Conservation (phyloP, 2,113 vertebrate species). For the Lates calcarifer region DNA sequence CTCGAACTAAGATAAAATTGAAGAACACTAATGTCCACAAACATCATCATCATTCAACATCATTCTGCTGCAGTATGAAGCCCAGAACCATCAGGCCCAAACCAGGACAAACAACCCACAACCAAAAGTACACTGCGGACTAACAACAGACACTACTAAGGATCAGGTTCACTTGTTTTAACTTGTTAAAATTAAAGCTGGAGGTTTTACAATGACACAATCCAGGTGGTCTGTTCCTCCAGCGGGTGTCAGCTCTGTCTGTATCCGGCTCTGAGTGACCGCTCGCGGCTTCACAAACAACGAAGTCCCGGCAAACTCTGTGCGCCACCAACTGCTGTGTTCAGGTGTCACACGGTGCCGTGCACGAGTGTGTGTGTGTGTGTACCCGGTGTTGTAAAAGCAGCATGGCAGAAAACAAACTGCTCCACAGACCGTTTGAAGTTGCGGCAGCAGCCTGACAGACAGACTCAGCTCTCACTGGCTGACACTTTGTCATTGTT, state of each 20-base stretch:
- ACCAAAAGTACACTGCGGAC: no score
- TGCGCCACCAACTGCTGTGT: not conserved
- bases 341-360: not conserved
- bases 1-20: no score
- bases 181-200: not conserved
- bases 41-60: no score
- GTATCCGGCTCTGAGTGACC: not conserved
- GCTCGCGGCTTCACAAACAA: not conserved
- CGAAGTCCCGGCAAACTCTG: not conserved
- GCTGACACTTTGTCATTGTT: not conserved
- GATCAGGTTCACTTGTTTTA: not conserved
- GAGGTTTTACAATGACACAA: not conserved
- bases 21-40: no score
- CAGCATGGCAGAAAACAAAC: not conserved
- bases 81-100: not conserved
- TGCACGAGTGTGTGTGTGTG: no score
- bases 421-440: slow-evolving; percentile 20
- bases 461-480: not conserved
- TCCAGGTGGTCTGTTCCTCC: not conserved
- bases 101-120: not conserved
- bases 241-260: not conserved
- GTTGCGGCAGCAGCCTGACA: slow-evolving; percentile 34
- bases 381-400: no score
- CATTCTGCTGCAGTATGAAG: no score
- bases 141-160: not conserved